These are phyloP conservation scores for Bombus fervidus DNA, from an alignment of 1,140 invertebrate genomes.

Conservation along the genomic window DNA sequence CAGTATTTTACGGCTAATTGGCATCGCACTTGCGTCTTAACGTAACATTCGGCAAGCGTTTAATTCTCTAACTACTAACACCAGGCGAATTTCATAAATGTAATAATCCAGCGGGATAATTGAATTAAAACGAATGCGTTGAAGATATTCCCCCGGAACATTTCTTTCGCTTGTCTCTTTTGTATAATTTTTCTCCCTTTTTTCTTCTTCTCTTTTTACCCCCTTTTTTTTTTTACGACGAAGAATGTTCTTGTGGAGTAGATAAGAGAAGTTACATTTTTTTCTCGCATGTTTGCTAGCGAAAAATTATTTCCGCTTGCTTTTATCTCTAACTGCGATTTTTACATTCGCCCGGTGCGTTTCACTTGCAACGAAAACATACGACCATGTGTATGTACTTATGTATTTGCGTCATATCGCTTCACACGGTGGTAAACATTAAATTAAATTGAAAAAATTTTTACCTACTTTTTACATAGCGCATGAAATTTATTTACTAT, in stretches of 20 bases:
- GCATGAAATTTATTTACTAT: neutral
- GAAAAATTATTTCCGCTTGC: neutral
- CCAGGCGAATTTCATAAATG: neutral
- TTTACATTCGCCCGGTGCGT: neutral
- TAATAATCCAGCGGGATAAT: neutral
- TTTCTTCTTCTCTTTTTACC: too few relatives aligned
- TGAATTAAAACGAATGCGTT: neutral
- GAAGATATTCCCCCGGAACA: neutral
- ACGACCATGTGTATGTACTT: neutral
- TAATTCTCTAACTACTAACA: neutral
- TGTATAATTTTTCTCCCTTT: neutral
- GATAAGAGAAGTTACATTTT: neutral
- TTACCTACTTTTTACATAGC: too few relatives aligned
- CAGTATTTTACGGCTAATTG: neutral
- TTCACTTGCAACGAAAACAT: slow-evolving; percentile 18
- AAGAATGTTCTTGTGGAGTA: neutral
- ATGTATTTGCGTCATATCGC: neutral
- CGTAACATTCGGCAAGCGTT: neutral
- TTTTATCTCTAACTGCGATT: slow-evolving; percentile 15
- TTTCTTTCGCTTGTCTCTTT: neutral
- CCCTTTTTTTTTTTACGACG: neutral
- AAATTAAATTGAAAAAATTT: slow-evolving; percentile 21
- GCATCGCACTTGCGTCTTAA: neutral
- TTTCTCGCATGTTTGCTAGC: neutral
- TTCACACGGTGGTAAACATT: neutral